Percentiles rank a stretch among this genome's conserved stretches.
Evolutionary conservation across 2,888 invertebrate species (phyloP).

Genomic region (Lasioglossum figueresi): DNA sequence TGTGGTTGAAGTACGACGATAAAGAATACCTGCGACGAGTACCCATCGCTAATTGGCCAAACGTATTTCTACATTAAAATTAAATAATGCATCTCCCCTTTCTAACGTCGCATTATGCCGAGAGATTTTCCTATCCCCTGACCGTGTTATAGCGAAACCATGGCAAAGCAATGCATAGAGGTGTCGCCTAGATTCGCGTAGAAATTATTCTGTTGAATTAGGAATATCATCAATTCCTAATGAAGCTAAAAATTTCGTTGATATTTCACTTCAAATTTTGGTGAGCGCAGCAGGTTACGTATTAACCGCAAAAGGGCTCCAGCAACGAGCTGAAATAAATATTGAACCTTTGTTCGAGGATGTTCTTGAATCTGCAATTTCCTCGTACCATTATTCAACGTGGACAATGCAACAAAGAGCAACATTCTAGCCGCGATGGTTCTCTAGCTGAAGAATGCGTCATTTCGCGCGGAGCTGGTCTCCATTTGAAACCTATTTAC

Average conservation of each 20-base stretch:
- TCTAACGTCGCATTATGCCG: neutral
- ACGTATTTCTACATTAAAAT: neutral
- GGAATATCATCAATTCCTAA: neutral
- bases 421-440: neutral
- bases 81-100: neutral
- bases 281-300: no score
- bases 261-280: no score
- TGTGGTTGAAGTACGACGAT: neutral
- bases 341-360: neutral
- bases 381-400: neutral
- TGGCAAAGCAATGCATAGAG: neutral
- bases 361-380: neutral
- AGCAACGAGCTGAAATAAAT: neutral
- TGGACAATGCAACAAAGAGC: constrained; percentile 28
- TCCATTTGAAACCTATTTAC: constrained; percentile 34
- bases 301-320: neutral
- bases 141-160: neutral
- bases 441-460: neutral
- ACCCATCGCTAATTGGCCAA: no score
- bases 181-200: neutral
- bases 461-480: neutral
- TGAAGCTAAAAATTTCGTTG: neutral
- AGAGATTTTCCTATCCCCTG: neutral
- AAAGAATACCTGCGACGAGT: no score
- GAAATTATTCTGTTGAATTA: neutral